A percentile compares a stretch with the other conserved stretches of the same genome.
phyloP scores from a whole-genome alignment of 2,113 vertebrate genomes.

The Neopipo cinnamomea region DNA sequence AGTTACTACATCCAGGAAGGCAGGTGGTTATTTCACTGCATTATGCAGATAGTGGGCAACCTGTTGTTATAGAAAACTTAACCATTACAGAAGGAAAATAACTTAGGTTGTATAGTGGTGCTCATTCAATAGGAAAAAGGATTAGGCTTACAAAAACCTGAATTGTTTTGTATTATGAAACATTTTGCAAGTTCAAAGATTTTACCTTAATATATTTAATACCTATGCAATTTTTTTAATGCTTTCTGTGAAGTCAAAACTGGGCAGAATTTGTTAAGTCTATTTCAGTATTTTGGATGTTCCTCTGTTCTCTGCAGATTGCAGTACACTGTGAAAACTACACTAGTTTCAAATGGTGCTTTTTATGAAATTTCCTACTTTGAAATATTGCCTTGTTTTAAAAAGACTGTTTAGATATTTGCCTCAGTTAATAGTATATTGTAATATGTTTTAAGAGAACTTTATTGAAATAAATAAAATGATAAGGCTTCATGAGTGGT shows the following conservation, averaged over 20 bases:
- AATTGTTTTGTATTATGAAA: background rate
- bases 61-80: background rate
- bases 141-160: background rate
- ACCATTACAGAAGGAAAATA: background rate
- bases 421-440: background rate
- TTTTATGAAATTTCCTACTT: background rate
- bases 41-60: background rate
- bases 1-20: background rate
- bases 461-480: constrained; percentile 37
- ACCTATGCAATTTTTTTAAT: background rate
- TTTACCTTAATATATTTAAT: constrained; percentile 2
- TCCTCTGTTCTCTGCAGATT: background rate
- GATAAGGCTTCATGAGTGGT: background rate
- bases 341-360: constrained; percentile 3
- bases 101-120: background rate
- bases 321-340: background rate
- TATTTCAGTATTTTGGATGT: background rate
- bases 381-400: constrained; percentile 8
- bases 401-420: background rate
- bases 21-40: background rate
- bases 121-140: background rate
- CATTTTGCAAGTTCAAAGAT: background rate
- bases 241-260: background rate
- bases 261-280: background rate
- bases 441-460: background rate